A percentile compares a stretch with the other conserved stretches of the same genome.
Evolutionary conservation across 2,797 vertebrate genomes (phyloP).

Genomic region (Agapornis canus): DNA sequence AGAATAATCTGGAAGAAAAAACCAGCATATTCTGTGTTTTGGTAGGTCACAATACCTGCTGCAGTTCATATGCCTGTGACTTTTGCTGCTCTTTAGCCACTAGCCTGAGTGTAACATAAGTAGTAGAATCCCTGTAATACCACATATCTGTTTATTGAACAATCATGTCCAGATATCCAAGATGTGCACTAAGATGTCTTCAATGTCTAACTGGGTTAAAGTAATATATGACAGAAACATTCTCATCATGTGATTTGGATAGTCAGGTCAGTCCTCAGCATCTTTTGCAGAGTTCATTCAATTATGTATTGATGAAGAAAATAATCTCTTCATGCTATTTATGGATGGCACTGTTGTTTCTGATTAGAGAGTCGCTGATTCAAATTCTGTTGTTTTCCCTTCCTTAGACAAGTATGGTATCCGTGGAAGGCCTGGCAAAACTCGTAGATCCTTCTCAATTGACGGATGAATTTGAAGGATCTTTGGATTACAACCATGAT

Average conservation of each 20-base stretch:
- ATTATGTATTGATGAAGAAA: not conserved
- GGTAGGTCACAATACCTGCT: not conserved
- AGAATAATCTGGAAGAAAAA: not conserved
- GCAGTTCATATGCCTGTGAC: not conserved
- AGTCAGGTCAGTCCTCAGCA: not conserved
- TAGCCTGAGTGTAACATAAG: not conserved
- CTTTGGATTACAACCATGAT: slow-evolving; percentile 98
- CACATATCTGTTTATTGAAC: not conserved
- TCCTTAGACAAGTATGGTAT: slow-evolving; percentile 94
- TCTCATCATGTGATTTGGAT: not conserved
- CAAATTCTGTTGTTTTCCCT: not conserved
- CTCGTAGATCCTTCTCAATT: slow-evolving; percentile 97
- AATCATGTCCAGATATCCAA: not conserved
- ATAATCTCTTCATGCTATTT: not conserved
- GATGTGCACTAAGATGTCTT: not conserved
- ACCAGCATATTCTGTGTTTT: not conserved
- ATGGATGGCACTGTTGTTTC: not conserved
- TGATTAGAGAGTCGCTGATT: not conserved
- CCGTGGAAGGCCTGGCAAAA: slow-evolving; percentile 94
- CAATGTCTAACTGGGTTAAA: not conserved
- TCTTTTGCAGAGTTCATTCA: not conserved
- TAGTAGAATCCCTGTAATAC: not conserved
- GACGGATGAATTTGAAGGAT: slow-evolving; percentile 96
- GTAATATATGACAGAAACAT: not conserved
- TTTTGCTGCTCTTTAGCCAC: not conserved